Conservation (phyloP, 2,113 vertebrate genomes). For the Malurus melanocephalus region DNA sequence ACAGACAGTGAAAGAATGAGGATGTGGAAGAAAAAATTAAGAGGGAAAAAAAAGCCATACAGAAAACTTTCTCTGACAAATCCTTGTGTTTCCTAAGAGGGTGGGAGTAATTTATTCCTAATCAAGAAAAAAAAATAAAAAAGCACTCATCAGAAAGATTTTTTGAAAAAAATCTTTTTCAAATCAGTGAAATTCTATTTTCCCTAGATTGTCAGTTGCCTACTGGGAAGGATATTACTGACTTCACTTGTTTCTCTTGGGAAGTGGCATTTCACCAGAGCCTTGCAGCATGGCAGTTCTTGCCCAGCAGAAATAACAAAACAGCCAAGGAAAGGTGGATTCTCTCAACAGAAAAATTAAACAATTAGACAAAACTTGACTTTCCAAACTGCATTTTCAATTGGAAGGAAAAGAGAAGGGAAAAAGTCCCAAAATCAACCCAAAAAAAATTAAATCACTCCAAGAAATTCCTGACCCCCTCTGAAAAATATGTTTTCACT, state of each 20-base stretch:
- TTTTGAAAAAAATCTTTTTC: background rate
- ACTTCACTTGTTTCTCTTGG: background rate
- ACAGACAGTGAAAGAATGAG: background rate
- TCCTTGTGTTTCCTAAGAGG: background rate
- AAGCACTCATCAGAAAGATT: background rate
- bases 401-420: background rate
- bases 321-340: background rate
- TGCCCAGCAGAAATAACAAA: background rate
- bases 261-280: background rate
- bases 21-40: background rate
- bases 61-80: background rate
- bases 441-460: background rate
- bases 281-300: background rate
- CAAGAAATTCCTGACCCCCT: background rate
- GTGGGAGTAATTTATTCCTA: conserved; percentile 1
- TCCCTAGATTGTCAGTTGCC: background rate
- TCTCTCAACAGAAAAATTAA: background rate
- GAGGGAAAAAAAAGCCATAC: background rate
- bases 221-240: background rate
- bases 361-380: background rate
- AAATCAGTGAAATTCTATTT: background rate
- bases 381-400: background rate
- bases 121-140: background rate
- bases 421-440: background rate
- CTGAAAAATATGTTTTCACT: background rate